Evolutionary conservation across 2,113 vertebrate species (phyloP).

Genomic region (Sander vitreus): DNA sequence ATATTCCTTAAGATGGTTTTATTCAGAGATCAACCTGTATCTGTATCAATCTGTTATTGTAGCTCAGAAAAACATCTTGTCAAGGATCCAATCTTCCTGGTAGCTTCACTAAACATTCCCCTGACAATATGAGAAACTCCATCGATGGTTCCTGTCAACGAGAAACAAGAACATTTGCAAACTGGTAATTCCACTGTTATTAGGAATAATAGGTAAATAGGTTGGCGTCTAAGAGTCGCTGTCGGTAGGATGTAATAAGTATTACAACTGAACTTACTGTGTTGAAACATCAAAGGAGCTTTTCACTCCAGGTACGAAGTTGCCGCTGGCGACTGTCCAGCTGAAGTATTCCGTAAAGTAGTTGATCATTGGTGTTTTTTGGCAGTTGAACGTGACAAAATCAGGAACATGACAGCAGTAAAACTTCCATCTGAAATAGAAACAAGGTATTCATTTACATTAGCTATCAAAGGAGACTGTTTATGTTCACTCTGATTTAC

Average conservation of each 20-base stretch:
- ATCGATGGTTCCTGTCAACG: not conserved
- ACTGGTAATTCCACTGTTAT: not conserved
- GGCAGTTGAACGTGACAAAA: not conserved
- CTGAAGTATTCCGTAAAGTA: slow-evolving; percentile 8
- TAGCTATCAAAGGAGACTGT: too few relatives aligned
- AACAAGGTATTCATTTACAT: not conserved
- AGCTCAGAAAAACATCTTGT: too few relatives aligned
- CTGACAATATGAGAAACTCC: slow-evolving; percentile 14
- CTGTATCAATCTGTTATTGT: too few relatives aligned
- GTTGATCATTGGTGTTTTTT: not conserved
- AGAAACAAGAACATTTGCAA: not conserved
- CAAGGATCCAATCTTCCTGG: too few relatives aligned
- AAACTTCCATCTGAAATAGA: slow-evolving; percentile 19
- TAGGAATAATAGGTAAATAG: not conserved
- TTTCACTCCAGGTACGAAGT: not conserved
- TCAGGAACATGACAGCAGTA: slow-evolving; percentile 1
- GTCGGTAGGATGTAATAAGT: too few relatives aligned
- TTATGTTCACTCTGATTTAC: too few relatives aligned
- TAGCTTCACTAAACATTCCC: too few relatives aligned
- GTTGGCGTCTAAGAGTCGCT: not conserved
- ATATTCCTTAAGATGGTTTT: too few relatives aligned
- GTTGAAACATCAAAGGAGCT: not conserved
- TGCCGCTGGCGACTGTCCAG: not conserved
- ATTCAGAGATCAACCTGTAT: too few relatives aligned
- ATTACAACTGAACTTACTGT: not conserved